Conservation (phyloP, 2,113 vertebrate species). For the Malurus elegans region DNA sequence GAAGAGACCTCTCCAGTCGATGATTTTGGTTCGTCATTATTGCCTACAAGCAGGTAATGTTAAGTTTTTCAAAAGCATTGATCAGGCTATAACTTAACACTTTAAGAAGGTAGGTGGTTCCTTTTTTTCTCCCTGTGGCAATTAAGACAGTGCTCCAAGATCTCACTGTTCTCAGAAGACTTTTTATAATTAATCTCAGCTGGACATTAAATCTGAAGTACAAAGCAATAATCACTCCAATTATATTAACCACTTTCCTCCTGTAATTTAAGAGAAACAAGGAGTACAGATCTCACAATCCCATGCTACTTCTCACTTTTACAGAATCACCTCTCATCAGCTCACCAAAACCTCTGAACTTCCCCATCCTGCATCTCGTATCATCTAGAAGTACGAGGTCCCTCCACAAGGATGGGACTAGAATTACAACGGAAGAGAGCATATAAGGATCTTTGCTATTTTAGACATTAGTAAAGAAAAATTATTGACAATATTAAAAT, state of each 20-base stretch:
- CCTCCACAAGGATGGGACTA: not conserved
- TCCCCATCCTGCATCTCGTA: not conserved
- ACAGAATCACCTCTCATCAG: not conserved
- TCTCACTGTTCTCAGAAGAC: not conserved
- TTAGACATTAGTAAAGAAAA: not conserved
- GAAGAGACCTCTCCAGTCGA: not conserved
- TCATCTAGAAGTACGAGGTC: not conserved
- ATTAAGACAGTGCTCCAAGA: not conserved
- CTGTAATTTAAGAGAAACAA: constrained; percentile 1
- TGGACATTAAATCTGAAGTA: not conserved
- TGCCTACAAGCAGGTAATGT: not conserved
- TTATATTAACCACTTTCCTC: not conserved
- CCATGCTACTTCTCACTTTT: not conserved
- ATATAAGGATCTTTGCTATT: not conserved
- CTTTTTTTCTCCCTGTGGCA: not conserved
- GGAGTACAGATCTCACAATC: not conserved
- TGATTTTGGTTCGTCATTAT: not conserved
- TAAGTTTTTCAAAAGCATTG: not conserved
- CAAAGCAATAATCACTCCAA: constrained; percentile 27
- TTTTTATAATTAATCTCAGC: constrained; percentile 33
- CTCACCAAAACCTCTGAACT: not conserved
- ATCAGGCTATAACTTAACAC: not conserved
- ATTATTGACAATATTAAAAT: not conserved
- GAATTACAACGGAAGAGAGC: not conserved
- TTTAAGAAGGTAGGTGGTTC: not conserved